Percentiles rank a stretch among this genome's conserved stretches.
These are phyloP conservation scores for Aptenodytes patagonicus DNA, from an alignment of 2,113 vertebrate genomes.

Conservation along the genomic window DNA sequence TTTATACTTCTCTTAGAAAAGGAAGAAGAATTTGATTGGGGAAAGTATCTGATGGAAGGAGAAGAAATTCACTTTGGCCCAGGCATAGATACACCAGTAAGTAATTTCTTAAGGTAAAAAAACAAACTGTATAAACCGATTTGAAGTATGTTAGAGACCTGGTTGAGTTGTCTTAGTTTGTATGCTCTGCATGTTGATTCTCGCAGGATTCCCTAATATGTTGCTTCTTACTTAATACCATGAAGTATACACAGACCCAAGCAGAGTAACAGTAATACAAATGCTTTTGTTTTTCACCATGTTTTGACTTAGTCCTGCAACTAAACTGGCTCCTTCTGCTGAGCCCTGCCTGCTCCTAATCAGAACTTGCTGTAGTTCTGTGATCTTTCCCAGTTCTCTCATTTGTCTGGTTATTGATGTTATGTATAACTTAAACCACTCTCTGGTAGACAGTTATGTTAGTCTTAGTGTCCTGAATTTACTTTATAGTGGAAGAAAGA, in stretches of 20 bases:
- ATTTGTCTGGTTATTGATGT: background rate
- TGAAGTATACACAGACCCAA: background rate
- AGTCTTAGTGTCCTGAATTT: background rate
- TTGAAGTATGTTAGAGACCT: background rate
- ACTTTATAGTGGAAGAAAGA: background rate
- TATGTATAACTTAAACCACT: background rate
- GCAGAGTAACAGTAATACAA: background rate
- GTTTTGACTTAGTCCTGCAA: background rate
- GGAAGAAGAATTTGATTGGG: conserved; percentile 92
- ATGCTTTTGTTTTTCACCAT: background rate
- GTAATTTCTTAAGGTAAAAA: conserved; percentile 47
- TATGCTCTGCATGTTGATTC: background rate
- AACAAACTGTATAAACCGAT: background rate
- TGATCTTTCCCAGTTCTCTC: background rate
- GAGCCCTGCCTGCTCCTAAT: background rate
- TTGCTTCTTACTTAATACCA: background rate
- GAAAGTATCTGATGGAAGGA: conserved; percentile 90
- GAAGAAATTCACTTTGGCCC: conserved; percentile 86
- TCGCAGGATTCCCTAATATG: background rate
- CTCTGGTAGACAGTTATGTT: background rate
- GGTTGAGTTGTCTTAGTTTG: background rate
- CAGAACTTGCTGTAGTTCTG: background rate
- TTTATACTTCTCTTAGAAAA: conserved; percentile 73
- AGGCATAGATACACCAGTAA: conserved; percentile 87
- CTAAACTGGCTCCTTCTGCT: background rate